phyloP scores from a whole-genome alignment of 2,113 vertebrate genomes.

The Aegotheles bennettii region DNA sequence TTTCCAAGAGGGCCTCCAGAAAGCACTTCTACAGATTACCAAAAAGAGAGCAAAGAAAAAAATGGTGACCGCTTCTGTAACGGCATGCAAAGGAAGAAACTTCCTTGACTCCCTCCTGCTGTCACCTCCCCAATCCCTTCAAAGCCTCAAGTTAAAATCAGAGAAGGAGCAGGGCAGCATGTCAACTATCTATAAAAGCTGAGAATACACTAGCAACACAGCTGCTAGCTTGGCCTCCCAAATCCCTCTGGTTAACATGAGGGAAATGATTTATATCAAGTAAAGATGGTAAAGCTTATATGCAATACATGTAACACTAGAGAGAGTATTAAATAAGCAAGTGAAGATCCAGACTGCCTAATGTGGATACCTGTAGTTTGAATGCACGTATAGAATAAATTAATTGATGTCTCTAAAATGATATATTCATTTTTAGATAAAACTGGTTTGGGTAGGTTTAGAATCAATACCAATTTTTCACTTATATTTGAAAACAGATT shows the following conservation, averaged over 20 bases:
- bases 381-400: too few relatives aligned
- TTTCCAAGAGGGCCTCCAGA: not conserved
- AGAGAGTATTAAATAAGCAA: not conserved
- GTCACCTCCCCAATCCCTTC: not conserved
- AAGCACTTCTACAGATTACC: not conserved
- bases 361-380: not conserved
- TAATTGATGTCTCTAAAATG: too few relatives aligned
- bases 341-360: not conserved
- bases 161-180: not conserved
- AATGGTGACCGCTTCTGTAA: not conserved
- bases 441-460: not conserved
- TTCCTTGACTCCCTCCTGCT: not conserved
- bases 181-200: not conserved
- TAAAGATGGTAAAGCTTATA: not conserved
- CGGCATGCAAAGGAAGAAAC: not conserved
- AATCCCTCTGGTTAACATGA: not conserved
- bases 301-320: not conserved
- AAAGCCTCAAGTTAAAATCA: not conserved
- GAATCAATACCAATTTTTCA: not conserved
- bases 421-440: not conserved
- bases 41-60: not conserved
- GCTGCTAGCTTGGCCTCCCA: not conserved
- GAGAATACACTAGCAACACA: not conserved
- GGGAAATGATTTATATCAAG: not conserved
- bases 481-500: not conserved